Percentiles rank a stretch among this genome's conserved stretches.
Conservation (phyloP, 2,113 vertebrate genomes). For the Vanacampus margaritifer region DNA sequence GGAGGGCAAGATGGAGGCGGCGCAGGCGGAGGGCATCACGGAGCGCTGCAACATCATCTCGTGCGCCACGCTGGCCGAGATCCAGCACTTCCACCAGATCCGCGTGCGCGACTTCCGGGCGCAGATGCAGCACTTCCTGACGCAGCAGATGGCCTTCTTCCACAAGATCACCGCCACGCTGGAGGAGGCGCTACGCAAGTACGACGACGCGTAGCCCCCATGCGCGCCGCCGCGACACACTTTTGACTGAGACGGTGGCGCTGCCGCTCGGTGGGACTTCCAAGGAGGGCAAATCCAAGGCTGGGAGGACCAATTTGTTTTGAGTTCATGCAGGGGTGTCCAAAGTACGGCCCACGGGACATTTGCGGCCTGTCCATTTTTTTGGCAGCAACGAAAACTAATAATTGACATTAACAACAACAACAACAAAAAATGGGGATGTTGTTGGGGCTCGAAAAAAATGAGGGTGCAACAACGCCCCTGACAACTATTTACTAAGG, state of each 20-base stretch:
- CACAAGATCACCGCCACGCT: conserved; percentile 93
- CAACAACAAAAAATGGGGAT: too few relatives aligned
- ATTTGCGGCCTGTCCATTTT: neutral
- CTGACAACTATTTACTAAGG: too few relatives aligned
- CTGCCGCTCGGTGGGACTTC: conserved; percentile 7
- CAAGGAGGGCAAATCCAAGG: conserved; percentile 7
- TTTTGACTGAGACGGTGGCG: too few relatives aligned
- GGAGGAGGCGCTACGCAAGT: conserved; percentile 93
- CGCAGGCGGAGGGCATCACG: conserved; percentile 87
- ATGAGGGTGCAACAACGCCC: too few relatives aligned
- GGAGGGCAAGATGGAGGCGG: conserved; percentile 95
- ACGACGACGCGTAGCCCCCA: conserved; percentile 80
- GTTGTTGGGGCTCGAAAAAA: too few relatives aligned
- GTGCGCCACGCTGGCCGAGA: conserved; percentile 94
- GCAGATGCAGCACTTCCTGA: conserved; percentile 96
- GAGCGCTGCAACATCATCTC: conserved; percentile 98
- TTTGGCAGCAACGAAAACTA: neutral
- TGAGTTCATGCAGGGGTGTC: neutral
- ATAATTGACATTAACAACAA: too few relatives aligned
- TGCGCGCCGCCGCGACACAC: too few relatives aligned
- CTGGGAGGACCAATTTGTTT: neutral
- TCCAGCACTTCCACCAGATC: conserved; percentile 96
- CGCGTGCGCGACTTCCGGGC: conserved; percentile 92
- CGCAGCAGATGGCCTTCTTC: conserved; percentile 95
- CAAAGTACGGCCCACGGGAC: neutral